These are phyloP conservation scores for Menidia menidia DNA, from an alignment of 2,797 vertebrate species.

Conservation along the genomic window DNA sequence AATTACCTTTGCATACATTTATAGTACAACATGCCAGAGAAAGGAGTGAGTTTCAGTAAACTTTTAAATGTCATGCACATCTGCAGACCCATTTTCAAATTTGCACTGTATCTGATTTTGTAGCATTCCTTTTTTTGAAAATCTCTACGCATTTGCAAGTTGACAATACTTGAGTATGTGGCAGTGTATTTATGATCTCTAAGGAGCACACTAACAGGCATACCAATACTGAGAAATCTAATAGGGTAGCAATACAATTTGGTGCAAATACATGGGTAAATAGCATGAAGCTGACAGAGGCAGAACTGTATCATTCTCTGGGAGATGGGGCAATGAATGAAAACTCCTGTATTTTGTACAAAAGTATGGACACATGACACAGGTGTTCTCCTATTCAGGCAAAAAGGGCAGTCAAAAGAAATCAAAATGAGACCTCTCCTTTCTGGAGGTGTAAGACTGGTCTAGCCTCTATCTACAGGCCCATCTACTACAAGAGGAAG, in stretches of 20 bases:
- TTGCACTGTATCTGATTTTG: constrained; percentile 71
- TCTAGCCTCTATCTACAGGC: constrained; percentile 80
- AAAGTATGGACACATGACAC: constrained; percentile 87
- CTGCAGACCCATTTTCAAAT: constrained; percentile 76
- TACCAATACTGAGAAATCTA: constrained; percentile 90
- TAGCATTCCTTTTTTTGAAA: constrained; percentile 82
- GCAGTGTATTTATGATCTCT: constrained; percentile 89
- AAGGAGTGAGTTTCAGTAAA: constrained; percentile 85
- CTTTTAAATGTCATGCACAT: constrained; percentile 87
- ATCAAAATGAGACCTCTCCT: constrained; percentile 78
- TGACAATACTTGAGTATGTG: constrained; percentile 97
- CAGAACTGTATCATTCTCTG: constrained; percentile 93
- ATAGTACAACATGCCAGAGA: constrained; percentile 82
- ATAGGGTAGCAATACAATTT: constrained; percentile 91
- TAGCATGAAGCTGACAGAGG: constrained; percentile 88
- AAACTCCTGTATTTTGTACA: constrained; percentile 85
- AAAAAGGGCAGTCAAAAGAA: constrained; percentile 89
- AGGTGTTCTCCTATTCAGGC: constrained; percentile 92
- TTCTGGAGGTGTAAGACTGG: constrained; percentile 71
- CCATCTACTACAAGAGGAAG: constrained; percentile 69
- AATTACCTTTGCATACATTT: constrained; percentile 69
- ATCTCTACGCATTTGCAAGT: constrained; percentile 95
- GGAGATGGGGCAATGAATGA: constrained; percentile 84
- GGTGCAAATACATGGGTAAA: constrained; percentile 91
- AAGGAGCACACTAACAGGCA: constrained; percentile 92